Evolutionary conservation across 2,888 invertebrate genomes (phyloP), one percentile per base, ranked within the genome.

Genomic region (Podabrus alpinus): DNA sequence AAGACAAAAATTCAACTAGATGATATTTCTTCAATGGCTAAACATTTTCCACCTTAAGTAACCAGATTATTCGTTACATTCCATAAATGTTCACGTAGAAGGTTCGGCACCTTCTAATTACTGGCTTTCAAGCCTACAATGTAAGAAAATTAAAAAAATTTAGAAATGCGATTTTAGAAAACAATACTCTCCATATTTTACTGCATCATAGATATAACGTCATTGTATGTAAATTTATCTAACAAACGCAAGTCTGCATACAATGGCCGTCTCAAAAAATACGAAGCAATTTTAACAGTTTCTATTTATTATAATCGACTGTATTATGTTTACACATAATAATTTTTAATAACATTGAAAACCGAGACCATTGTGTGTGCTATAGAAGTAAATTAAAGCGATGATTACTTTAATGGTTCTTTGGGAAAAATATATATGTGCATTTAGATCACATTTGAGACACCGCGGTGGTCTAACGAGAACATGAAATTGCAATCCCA

Each of bases 211-310:
- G 17, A 61, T 19, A 16, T 61, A 64, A 64, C 16, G n/a, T 64
- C 16, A 64, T 64, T 64, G 62, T 64, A 64, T 64, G 62, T 64
- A 64, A 64, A 64, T 64, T 64, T 9, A 64, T 64, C 21, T 64
- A 19, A 64, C 16, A 64, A 64, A 64, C 17, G 19, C 19, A 64
- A 64, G 21, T 64, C 17, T 64, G 62, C 62, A 16, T 21, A 64
- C 62, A 64, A 64, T 64, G 21, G 62, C 19, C 3, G 9, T 9
- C 21, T 64, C 62, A 16, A 15, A 21, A 29, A 45, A 45, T 45
- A 17, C 21, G 9, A 61, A 61, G 21, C 62, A 64, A 19, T 64
- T 64, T 64, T 64, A 64, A 64, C 45, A 45, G 45, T 45, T 45
- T 45, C 45, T 45, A 45, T 45, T 45, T 45, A 45, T 45, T 45